phyloP scores from a whole-genome alignment of 2,113 vertebrate genomes.

The Scortum barcoo region DNA sequence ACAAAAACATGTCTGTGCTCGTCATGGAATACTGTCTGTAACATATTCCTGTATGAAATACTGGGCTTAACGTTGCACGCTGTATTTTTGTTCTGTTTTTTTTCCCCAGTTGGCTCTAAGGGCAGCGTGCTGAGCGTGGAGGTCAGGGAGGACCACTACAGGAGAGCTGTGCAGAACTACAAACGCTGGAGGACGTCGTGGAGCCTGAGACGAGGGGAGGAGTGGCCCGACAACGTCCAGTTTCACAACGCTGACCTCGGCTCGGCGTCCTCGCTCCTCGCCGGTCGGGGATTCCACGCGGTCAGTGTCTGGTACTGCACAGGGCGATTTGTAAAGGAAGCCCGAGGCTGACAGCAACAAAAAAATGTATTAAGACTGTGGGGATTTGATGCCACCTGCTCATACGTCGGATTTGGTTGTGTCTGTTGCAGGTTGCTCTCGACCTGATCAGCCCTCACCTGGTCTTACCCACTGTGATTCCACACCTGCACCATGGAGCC shows the following conservation, averaged over 20 bases:
- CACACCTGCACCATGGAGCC: conserved; percentile 88
- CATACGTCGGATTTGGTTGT: neutral
- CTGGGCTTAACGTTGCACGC: no score
- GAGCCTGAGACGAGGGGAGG: conserved; percentile 80
- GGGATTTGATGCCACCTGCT: neutral
- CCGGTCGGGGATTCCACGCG: conserved; percentile 85
- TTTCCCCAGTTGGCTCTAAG: conserved; percentile 87
- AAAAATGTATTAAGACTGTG: neutral
- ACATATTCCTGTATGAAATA: neutral
- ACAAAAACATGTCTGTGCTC: neutral
- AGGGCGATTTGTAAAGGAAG: neutral
- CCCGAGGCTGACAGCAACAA: neutral
- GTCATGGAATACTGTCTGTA: neutral
- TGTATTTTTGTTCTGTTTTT: neutral
- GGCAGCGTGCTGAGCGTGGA: conserved; percentile 92
- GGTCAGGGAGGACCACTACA: conserved; percentile 89
- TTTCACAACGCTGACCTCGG: conserved; percentile 88
- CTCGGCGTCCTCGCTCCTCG: conserved; percentile 81
- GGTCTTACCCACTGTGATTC: conserved; percentile 84
- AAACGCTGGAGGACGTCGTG: conserved; percentile 88
- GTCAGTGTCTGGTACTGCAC: conserved; percentile 70
- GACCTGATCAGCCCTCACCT: conserved; percentile 91
- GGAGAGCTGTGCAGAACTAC: conserved; percentile 88
- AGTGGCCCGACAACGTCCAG: conserved; percentile 92
- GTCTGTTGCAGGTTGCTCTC: conserved; percentile 85